These are phyloP conservation scores for Lepilemur ruficaudatus DNA, from an alignment of 2,797 vertebrate species.

Conservation along the genomic window DNA sequence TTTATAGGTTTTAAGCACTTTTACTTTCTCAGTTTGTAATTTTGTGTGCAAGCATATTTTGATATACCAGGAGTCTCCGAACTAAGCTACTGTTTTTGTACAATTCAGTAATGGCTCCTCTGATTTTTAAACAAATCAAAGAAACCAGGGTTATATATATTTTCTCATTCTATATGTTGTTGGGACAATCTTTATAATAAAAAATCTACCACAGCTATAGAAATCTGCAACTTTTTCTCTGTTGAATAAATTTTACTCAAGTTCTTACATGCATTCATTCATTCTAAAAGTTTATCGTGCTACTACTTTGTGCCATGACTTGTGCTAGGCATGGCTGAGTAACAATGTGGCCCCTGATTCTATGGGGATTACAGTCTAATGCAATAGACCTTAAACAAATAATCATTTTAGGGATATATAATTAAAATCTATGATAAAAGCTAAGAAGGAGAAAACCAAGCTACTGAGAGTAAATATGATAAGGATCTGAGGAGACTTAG, in stretches of 20 bases:
- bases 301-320: neutral
- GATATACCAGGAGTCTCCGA: neutral
- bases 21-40: conserved; percentile 27
- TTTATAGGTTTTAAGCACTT: neutral
- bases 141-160: neutral
- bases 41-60: neutral
- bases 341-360: neutral
- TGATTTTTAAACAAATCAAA: neutral
- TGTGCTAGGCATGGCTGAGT: neutral
- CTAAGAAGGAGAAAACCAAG: neutral
- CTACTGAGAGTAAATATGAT: neutral
- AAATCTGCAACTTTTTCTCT: neutral
- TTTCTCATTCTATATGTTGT: neutral
- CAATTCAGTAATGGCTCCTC: neutral
- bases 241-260: neutral
- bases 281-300: neutral
- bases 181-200: neutral
- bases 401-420: neutral
- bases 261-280: neutral
- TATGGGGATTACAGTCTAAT: neutral
- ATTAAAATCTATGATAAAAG: neutral
- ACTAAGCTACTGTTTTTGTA: neutral
- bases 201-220: neutral
- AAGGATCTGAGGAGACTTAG: neutral
- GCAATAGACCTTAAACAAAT: neutral